Evolutionary conservation across 2,797 vertebrate species (phyloP), one percentile per base, ranked within the genome.

Genomic region (Neosalanx taihuensis): DNA sequence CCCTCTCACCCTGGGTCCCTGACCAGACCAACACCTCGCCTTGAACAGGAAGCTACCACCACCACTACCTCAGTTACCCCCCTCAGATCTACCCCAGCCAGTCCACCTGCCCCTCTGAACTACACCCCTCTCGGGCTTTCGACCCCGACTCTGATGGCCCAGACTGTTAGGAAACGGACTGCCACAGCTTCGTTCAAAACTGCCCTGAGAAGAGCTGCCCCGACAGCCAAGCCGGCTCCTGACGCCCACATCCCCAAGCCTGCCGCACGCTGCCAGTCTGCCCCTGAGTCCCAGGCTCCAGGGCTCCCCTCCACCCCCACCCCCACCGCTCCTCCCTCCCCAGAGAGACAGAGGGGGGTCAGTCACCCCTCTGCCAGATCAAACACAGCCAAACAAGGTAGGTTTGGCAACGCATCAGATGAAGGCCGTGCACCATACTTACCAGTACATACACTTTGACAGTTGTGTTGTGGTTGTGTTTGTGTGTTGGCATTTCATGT

Each of bases 151-250:
- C 64, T 62, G 72, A 76, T 56, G 6, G 58, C 12, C 18, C 64
- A 29, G 56, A 60, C 73, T 33, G 78, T 78, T 73, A 59, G 64
- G 1, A 69, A 70, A 76, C 72, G 70, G 29, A 76, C 79, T 74
- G 71, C 10, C 82, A 76, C 85, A 80, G 79, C 70, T 76, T 83
- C 79, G 37, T 60, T 77, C 60, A 41, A 15, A 53, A 76, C 79
- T 81, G 76, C 73, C 79, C 62, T 58, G 1, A 74, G 51, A 30
- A 10, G 70, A 57, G 71, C 81, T 75, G 53, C 71, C 76, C 61
- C 64, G 17, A 15, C 4, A 31, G 30, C 26, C 26, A 30, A 9
- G 26, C 4, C 3, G 26, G 3, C 64, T 15, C 41, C 4, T 10
- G 18, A 30, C 15, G 2, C 15, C 15, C 15, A 17, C 18, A 41